Conservation (phyloP, 2,797 vertebrate genomes). For the Micropoecilia bifurca region DNA sequence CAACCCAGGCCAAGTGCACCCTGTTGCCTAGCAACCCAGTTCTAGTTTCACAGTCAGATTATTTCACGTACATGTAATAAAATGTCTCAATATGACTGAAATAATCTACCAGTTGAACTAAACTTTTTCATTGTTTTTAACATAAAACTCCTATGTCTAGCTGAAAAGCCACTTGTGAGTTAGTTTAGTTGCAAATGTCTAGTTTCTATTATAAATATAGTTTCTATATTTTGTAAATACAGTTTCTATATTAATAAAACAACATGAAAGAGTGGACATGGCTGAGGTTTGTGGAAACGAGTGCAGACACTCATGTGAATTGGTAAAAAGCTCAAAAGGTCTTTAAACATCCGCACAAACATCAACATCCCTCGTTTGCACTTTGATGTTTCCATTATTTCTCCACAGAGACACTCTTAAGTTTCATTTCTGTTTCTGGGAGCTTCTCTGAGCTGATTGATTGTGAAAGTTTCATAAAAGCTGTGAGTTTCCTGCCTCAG, state of each 20-base stretch:
- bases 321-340: neutral
- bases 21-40: no score
- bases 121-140: no score
- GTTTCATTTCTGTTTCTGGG: conserved; percentile 26
- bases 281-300: neutral
- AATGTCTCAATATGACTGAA: no score
- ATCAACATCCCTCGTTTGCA: neutral
- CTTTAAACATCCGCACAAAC: neutral
- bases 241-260: neutral
- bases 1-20: no score
- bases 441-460: neutral
- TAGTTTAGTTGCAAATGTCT: no score
- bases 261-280: neutral
- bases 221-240: no score
- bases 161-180: no score
- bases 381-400: neutral
- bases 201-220: no score
- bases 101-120: no score
- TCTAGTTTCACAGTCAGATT: no score
- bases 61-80: no score
- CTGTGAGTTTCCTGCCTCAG: neutral
- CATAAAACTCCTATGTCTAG: no score
- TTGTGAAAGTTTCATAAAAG: conserved; percentile 1
- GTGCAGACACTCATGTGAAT: neutral
- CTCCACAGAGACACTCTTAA: neutral